phyloP scores from a whole-genome alignment of 2,888 invertebrate species.

The Odontomyia ornata region DNA sequence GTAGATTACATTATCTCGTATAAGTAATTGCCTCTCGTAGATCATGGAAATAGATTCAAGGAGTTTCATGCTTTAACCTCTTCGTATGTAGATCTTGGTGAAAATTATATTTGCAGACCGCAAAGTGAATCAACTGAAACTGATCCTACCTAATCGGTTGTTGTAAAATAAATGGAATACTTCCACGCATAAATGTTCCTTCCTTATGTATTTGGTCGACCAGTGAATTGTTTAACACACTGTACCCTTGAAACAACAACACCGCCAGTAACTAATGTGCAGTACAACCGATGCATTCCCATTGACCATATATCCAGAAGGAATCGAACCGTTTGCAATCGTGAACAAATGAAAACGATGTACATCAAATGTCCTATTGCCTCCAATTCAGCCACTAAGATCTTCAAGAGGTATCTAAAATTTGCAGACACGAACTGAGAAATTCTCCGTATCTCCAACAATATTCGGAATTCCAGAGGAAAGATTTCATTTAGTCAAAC shows the following conservation, averaged over 20 bases:
- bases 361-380: not conserved
- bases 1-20: not conserved
- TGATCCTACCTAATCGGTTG: no score
- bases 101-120: no score
- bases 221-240: no score
- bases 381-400: not conserved
- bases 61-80: no score
- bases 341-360: not conserved
- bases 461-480: not conserved
- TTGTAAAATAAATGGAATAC: no score
- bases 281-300: not conserved
- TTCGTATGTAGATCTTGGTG: no score
- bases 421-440: not conserved
- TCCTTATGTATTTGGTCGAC: no score
- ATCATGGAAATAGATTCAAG: no score
- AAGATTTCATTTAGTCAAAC: constrained; percentile 15
- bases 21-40: constrained; percentile 3
- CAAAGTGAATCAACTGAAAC: no score
- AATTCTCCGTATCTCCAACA: not conserved
- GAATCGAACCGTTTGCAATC: constrained; percentile 13
- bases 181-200: no score
- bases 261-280: no score
- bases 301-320: constrained; percentile 11
- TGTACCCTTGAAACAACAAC: no score
- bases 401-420: not conserved